Evolutionary conservation across 92 coral and sea anemone genomes (phyloP), one percentile per base, ranked within the genome.

Genomic region (Muricea muricata): DNA sequence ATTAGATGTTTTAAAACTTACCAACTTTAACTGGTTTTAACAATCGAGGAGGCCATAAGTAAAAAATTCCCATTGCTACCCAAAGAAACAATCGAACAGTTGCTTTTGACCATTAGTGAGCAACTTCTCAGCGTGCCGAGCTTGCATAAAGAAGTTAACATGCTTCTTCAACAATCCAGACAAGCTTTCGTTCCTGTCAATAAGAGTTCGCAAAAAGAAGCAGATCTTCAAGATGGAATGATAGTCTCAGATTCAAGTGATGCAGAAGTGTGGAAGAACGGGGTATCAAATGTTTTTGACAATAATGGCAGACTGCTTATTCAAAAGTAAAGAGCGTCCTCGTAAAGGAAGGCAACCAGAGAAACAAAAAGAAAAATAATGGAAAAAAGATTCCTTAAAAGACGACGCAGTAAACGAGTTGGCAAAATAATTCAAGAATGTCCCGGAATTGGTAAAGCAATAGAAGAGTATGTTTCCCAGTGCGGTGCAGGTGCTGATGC

Each of bases 401-500:
- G 89, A 42, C 81, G 63, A 34, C 69, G 69, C 17, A 84, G 93
- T 39, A 91, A 91, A 60, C 13, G 46, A 45, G 91, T 87, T 12
- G 54, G 78, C 29, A 26, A 48, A 35, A 39, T 89, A 41, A 32
- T 89, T 46, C 81, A 7, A 18, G 84, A 89, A 45, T 89, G 89
- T 33, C 89, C 86, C 23, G 87, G 46, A 3, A 80, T 89, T 50
- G 89, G 92, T 4, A 65, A 89, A 74, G 56, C 54, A 0, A 92
- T 86, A 1, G 93, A 92, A 29, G 80, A 63, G 1, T 89, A 28
- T 90, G 93, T 90, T 0, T 13, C 15, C 10, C 17, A 66, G 6
- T 56, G 86, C 77, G 89, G 88, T 2, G 93, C 67, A 1, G 93
- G 91, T 6, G 93, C 93, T 21, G 96, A 87, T 9, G 69, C 87